These are phyloP conservation scores for Dipodomys stephensi DNA, from an alignment of 2,113 vertebrate genomes.

Conservation along the genomic window DNA sequence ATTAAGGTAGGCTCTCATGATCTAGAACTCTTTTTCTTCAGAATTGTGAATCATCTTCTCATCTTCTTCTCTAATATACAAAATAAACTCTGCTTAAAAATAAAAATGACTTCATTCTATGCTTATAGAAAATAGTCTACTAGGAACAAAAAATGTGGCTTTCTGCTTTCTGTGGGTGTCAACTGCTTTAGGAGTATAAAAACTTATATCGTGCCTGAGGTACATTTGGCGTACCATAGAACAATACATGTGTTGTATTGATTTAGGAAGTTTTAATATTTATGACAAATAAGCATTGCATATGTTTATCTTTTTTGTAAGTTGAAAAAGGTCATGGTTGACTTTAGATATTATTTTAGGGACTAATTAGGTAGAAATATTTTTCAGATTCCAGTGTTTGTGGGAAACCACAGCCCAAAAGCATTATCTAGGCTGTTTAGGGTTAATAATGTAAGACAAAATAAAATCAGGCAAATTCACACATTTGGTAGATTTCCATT, in stretches of 20 bases:
- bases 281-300: slow-evolving; percentile 45
- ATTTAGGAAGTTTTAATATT: slow-evolving; percentile 67
- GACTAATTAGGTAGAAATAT: not conserved
- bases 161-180: slow-evolving; percentile 58
- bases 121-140: slow-evolving; percentile 42
- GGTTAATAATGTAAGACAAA: not conserved
- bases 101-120: slow-evolving; percentile 71
- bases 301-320: slow-evolving; percentile 55
- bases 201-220: slow-evolving; percentile 53
- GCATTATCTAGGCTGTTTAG: not conserved
- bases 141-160: slow-evolving; percentile 4
- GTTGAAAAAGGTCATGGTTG: not conserved
- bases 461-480: not conserved
- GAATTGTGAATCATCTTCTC: slow-evolving; percentile 54
- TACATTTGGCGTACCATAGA: slow-evolving; percentile 23
- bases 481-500: not conserved
- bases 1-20: not conserved
- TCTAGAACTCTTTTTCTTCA: slow-evolving; percentile 20
- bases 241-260: slow-evolving; percentile 33
- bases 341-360: slow-evolving; percentile 41
- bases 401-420: not conserved
- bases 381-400: not conserved
- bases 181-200: slow-evolving; percentile 63
- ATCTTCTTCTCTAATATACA: not conserved
- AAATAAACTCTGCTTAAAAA: slow-evolving; percentile 67